Percentiles rank a stretch among this genome's conserved stretches.
phyloP scores from a whole-genome alignment of 2,797 vertebrate species.

The Arctocebus calabarensis region DNA sequence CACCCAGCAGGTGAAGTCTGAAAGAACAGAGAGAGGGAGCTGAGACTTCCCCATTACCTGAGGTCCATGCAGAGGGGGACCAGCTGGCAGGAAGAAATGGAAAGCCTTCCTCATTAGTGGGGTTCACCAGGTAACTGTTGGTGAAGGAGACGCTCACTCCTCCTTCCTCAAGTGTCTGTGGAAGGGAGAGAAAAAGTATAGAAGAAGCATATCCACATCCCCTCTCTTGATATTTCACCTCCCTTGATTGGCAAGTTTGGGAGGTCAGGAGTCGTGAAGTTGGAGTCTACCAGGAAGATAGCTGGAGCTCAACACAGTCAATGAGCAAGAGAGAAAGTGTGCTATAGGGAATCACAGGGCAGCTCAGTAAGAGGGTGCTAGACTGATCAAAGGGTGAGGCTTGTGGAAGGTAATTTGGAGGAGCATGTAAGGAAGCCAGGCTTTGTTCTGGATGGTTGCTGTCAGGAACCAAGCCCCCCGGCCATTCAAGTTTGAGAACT shows the following conservation, averaged over 20 bases:
- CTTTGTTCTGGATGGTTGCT: not conserved
- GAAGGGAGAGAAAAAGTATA: not conserved
- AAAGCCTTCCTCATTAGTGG: fast-evolving
- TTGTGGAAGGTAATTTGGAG: not conserved
- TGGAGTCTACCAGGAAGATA: not conserved
- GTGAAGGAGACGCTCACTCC: not conserved
- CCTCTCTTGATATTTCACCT: fast-evolving
- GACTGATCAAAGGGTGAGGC: not conserved
- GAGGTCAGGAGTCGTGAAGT: not conserved
- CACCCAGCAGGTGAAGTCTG: not conserved
- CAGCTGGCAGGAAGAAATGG: no score
- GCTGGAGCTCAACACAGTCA: not conserved
- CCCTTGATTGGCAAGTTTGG: not conserved
- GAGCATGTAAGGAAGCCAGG: not conserved
- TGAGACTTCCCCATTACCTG: not conserved
- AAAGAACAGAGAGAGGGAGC: not conserved
- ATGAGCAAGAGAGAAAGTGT: not conserved
- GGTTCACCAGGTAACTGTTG: not conserved
- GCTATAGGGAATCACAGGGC: not conserved
- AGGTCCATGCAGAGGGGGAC: fast-evolving
- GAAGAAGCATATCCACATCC: fast-evolving
- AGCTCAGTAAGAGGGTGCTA: not conserved
- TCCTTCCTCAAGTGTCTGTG: not conserved
- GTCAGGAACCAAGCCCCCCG: not conserved
- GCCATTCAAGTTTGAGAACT: no score